A percentile compares a stretch with the other conserved stretches of the same genome.
phyloP scores from a whole-genome alignment of 2,113 vertebrate species.

The Peromyscus polionotus region DNA sequence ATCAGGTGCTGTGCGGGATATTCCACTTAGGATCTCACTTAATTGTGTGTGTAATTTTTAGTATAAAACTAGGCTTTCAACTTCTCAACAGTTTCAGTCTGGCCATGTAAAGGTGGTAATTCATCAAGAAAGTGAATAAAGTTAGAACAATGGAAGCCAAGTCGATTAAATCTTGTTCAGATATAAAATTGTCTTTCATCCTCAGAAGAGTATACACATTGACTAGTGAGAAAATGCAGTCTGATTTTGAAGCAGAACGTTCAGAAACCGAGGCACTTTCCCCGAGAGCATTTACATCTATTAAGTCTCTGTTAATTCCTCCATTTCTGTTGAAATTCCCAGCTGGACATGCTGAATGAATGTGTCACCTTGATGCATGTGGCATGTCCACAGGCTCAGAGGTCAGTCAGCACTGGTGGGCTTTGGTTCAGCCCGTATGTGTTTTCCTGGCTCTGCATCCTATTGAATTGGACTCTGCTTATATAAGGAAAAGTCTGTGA shows the following conservation, averaged over 20 bases:
- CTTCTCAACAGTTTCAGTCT: not conserved
- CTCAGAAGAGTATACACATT: slow-evolving; percentile 12
- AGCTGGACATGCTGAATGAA: slow-evolving; percentile 28
- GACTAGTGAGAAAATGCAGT: slow-evolving; percentile 29
- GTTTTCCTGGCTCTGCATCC: slow-evolving; percentile 54
- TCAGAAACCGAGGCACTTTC: slow-evolving; percentile 23
- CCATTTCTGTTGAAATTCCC: not conserved
- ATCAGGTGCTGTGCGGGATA: not conserved
- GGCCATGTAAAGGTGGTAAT: not conserved
- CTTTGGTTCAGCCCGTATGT: slow-evolving; percentile 20
- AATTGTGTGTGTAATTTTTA: slow-evolving; percentile 21
- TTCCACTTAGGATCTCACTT: slow-evolving; percentile 4
- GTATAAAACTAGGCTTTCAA: slow-evolving; percentile 32
- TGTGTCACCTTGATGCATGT: not conserved
- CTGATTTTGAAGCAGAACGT: slow-evolving; percentile 52
- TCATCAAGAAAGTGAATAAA: slow-evolving; percentile 36
- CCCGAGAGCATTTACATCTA: slow-evolving; percentile 40
- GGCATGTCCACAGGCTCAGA: not conserved
- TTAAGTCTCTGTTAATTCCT: slow-evolving; percentile 10
- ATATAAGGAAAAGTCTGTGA: slow-evolving; percentile 68
- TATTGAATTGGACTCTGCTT: slow-evolving; percentile 52
- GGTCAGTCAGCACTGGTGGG: slow-evolving; percentile 24
- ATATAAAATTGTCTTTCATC: slow-evolving; percentile 26
- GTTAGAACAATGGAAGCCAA: not conserved
- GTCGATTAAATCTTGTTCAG: slow-evolving; percentile 32